phyloP scores from a whole-genome alignment of 1,140 invertebrate genomes.

The Scaptodrosophila lebanonensis region DNA sequence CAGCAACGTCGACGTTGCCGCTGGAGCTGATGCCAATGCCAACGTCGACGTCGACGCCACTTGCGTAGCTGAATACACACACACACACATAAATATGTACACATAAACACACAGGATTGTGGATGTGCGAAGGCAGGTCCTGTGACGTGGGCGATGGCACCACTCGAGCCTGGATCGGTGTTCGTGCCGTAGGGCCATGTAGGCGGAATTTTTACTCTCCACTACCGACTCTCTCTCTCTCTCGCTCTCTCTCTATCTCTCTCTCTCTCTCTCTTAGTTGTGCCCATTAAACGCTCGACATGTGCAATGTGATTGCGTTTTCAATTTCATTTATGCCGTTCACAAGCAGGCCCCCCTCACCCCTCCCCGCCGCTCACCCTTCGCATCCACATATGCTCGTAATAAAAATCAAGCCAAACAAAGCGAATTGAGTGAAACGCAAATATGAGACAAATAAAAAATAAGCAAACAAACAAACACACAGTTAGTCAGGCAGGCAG shows the following conservation, averaged over 20 bases:
- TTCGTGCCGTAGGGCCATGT: no score
- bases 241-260: no score
- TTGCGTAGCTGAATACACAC: no score
- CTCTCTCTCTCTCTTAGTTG: not conserved
- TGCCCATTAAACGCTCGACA: conserved; percentile 53
- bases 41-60: conserved; percentile 26
- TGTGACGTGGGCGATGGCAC: no score
- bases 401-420: conserved; percentile 69
- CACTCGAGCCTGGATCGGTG: no score
- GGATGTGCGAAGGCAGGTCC: no score
- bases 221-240: no score
- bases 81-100: no score
- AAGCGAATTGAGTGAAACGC: conserved; percentile 69
- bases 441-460: conserved; percentile 75
- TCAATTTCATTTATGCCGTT: conserved; percentile 61
- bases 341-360: not conserved
- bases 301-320: conserved; percentile 68
- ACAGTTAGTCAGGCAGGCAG: conserved; percentile 16
- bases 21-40: no score
- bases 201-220: no score
- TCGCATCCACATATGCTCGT: conserved; percentile 31
- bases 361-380: conserved; percentile 11
- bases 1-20: no score
- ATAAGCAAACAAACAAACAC: conserved; percentile 60
- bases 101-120: no score